A percentile compares a stretch with the other conserved stretches of the same genome.
Conservation (phyloP, 2,888 invertebrate species). For the Lochmaea capreae region DNA sequence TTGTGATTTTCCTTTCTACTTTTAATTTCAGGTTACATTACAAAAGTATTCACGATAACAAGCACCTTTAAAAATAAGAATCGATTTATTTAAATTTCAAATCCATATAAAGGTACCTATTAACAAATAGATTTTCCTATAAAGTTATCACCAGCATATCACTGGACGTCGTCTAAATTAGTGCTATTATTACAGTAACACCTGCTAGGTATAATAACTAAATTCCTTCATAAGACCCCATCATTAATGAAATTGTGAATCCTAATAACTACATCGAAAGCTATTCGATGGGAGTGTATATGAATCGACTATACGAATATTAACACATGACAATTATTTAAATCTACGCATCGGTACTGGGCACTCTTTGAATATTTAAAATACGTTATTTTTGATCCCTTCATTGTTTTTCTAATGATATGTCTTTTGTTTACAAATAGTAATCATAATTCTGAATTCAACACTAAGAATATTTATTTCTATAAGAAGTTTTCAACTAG, state of each 20-base stretch:
- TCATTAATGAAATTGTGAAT: constrained; percentile 53
- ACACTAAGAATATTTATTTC: too few relatives aligned
- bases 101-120: background rate
- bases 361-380: too few relatives aligned
- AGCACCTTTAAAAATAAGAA: constrained; percentile 23
- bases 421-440: too few relatives aligned
- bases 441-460: too few relatives aligned
- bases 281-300: constrained; percentile 22
- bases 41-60: constrained; percentile 3
- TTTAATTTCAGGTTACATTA: constrained; percentile 28
- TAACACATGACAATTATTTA: background rate
- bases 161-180: constrained; percentile 21
- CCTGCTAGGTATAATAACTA: constrained; percentile 34
- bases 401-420: too few relatives aligned
- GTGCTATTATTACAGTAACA: constrained; percentile 26
- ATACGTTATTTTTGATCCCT: too few relatives aligned
- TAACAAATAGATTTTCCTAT: constrained; percentile 23
- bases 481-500: too few relatives aligned
- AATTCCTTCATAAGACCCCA: constrained; percentile 41
- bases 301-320: background rate
- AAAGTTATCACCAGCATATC: constrained; percentile 22
- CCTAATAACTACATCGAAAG: constrained; percentile 54
- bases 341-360: too few relatives aligned
- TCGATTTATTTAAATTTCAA: constrained; percentile 28
- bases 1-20: background rate